Base-by-base conservation (phyloP, 2,888 invertebrate genomes). In the Isotomurus palustris region DNA sequence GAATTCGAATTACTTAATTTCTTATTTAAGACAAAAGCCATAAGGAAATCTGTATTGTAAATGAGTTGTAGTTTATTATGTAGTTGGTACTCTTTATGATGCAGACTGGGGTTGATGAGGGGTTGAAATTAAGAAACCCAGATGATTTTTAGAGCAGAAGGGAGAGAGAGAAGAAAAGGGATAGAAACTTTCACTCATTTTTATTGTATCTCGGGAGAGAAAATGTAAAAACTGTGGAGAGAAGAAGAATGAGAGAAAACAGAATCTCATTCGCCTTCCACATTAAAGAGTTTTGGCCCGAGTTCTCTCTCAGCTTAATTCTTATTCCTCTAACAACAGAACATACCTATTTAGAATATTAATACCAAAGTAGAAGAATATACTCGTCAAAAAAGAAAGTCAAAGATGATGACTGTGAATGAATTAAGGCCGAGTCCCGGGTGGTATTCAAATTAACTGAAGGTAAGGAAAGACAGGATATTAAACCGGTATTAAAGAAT, bases 361-460 rank as follows among this genome's bases (percentile, higher is more conserved):
- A n/a, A n/a, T n/a, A n/a, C n/a, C n/a, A n/a, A n/a, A n/a, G n/a
- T n/a, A n/a, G n/a, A n/a, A n/a, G n/a, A n/a, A n/a, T n/a, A n/a
- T n/a, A n/a, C n/a, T n/a, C n/a, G n/a, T n/a, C n/a, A n/a, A n/a
- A n/a, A 4, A 36, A 35, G 35, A 29, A 29, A 49, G 47, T 40
- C 40, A 40, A 40, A 40, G 40, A 40, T 17, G 40, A 10, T n/a
- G 24, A 47, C 43, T 43, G 47, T 47, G 10, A 47, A 27, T 27
- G 47, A 47, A 29, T 12, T 49, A 49, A 49, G 14, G 35, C 35
- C 19, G 49, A 35, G 49, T 49, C 49, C 49, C 49, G 49, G 49
- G 49, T 49, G 49, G 49, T 49, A 49, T 49, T 49, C 35, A 49
- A 49, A 49, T 49, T 49, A 49, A 35, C n/a, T n/a, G 36, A 35